A percentile compares a stretch with the other conserved stretches of the same genome.
Evolutionary conservation across 2,113 vertebrate species (phyloP).

Genomic region (Rhipidura dahli): DNA sequence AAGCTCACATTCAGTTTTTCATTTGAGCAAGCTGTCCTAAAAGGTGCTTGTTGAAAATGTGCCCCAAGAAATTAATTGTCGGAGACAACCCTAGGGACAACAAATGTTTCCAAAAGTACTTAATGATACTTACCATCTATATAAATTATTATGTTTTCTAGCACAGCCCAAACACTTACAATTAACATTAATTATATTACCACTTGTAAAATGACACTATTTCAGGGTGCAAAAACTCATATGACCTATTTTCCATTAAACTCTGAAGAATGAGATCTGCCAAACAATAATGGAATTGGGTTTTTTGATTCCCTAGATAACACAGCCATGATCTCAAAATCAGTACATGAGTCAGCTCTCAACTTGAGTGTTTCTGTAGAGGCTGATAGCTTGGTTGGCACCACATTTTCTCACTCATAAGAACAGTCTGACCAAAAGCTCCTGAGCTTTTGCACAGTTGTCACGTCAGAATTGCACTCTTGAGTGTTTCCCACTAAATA

Average conservation of each 20-base stretch:
- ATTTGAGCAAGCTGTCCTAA: neutral
- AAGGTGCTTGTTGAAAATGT: neutral
- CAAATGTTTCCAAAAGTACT: neutral
- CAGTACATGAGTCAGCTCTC: neutral
- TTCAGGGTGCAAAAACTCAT: neutral
- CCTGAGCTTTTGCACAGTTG: rapidly evolving
- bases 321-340: neutral
- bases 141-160: neutral
- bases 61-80: neutral
- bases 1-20: neutral
- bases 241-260: neutral
- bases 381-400: neutral
- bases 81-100: neutral
- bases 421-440: neutral
- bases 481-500: neutral
- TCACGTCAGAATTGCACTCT: neutral
- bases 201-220: neutral
- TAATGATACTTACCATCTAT: neutral
- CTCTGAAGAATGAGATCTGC: neutral
- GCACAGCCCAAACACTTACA: neutral
- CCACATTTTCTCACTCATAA: neutral
- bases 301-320: neutral
- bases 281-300: neutral
- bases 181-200: neutral
- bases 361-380: neutral